Evolutionary conservation across 1,140 invertebrate genomes (phyloP).

Genomic region (Luehdorfia chinensis): DNA sequence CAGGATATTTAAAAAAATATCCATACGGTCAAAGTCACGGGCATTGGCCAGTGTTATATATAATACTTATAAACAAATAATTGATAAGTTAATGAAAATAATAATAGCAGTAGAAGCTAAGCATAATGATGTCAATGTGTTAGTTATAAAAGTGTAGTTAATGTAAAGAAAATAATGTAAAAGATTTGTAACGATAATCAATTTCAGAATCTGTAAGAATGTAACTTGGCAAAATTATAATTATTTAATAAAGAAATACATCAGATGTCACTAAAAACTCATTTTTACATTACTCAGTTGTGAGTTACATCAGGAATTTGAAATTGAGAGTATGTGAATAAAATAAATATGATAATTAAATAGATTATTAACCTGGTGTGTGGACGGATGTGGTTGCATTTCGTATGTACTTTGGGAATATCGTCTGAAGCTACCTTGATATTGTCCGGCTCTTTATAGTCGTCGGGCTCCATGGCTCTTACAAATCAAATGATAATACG

Average conservation of each 20-base stretch:
- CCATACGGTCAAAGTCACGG: too few relatives aligned
- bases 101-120: too few relatives aligned
- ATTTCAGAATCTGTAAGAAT: not conserved
- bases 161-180: too few relatives aligned
- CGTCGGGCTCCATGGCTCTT: conserved; percentile 58
- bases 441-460: conserved; percentile 33
- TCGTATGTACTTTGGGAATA: conserved; percentile 66
- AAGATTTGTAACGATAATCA: not conserved
- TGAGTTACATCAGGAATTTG: not conserved
- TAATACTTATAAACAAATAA: too few relatives aligned
- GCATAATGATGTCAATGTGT: too few relatives aligned
- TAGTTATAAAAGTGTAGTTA: too few relatives aligned
- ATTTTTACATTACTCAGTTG: too few relatives aligned
- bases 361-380: conserved; percentile 53
- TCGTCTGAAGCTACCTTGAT: conserved; percentile 49
- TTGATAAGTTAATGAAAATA: too few relatives aligned
- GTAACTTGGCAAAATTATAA: not conserved
- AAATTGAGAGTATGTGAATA: conserved; percentile 11
- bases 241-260: not conserved
- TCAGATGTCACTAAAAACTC: not conserved
- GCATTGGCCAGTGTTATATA: too few relatives aligned
- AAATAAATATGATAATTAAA: conserved; percentile 23
- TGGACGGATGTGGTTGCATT: conserved; percentile 68
- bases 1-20: too few relatives aligned
- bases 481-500: conserved; percentile 25